Percentiles rank a stretch among this genome's conserved stretches.
These are phyloP conservation scores for Phengaris arion DNA, from an alignment of 2,888 invertebrate genomes.

Conservation along the genomic window DNA sequence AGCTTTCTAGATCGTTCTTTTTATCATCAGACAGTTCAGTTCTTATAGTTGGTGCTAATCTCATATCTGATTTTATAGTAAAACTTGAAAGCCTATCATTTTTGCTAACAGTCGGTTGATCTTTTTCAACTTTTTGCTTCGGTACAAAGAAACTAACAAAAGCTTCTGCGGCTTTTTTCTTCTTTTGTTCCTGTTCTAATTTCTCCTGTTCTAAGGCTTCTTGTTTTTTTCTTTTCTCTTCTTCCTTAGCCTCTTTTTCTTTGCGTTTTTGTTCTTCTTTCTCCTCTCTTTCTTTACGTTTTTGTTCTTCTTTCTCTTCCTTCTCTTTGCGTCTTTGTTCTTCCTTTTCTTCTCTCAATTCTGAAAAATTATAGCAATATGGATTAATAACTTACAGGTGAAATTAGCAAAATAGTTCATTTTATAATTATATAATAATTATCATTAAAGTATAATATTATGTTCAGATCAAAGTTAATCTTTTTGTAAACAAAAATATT, in stretches of 20 bases:
- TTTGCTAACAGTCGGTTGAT: conserved; percentile 58
- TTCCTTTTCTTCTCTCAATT: conserved; percentile 66
- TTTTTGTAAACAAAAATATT: no score
- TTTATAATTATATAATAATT: no score
- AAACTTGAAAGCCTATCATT: conserved; percentile 68
- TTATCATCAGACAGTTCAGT: conserved; percentile 74
- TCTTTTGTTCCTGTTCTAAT: conserved; percentile 85
- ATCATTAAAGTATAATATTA: no score
- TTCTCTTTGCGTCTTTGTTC: conserved; percentile 58
- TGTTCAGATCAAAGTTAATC: no score
- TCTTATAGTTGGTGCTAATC: conserved; percentile 86
- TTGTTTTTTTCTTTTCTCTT: conserved; percentile 81
- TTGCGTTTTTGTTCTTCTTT: conserved; percentile 74
- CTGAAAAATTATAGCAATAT: conserved; percentile 44
- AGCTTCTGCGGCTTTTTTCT: conserved; percentile 87
- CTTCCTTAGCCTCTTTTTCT: conserved; percentile 77
- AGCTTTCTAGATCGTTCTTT: conserved; percentile 75
- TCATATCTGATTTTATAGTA: conserved; percentile 90
- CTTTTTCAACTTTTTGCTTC: conserved; percentile 75
- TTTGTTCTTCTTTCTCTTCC: conserved; percentile 71
- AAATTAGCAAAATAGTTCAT: neutral
- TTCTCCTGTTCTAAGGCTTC: conserved; percentile 81
- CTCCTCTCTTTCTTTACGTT: conserved; percentile 66
- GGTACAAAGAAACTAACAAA: conserved; percentile 91
- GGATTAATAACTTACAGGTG: neutral